Percentiles rank a stretch among this genome's conserved stretches.
Conservation (phyloP, 2,797 vertebrate species). For the Naso thynnoides region DNA sequence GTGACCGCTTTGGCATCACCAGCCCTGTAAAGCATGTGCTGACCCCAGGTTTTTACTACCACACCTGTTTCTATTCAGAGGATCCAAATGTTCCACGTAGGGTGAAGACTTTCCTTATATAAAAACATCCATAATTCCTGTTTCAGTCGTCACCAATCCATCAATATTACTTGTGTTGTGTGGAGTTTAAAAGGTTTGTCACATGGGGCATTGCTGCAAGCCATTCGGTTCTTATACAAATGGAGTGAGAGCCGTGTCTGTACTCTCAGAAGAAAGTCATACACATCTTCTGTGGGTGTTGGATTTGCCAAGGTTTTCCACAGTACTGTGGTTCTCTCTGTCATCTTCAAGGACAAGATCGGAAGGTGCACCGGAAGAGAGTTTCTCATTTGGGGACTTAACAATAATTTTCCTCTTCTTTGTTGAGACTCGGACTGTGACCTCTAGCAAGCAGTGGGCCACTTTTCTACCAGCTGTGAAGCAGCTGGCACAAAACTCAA, state of each 20-base stretch:
- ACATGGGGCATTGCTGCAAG: neutral
- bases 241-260: neutral
- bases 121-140: slow-evolving; percentile 19
- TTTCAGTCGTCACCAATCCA: slow-evolving; percentile 4
- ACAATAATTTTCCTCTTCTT: neutral
- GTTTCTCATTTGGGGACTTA: neutral
- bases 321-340: neutral
- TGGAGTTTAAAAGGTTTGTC: neutral
- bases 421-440: neutral
- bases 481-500: neutral
- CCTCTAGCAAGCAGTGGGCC: neutral
- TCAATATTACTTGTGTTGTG: neutral
- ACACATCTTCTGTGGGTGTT: neutral
- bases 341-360: slow-evolving; percentile 8
- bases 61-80: slow-evolving; percentile 78
- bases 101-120: slow-evolving; percentile 39
- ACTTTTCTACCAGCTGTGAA: neutral
- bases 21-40: slow-evolving; percentile 32
- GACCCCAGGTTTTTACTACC: slow-evolving; percentile 63
- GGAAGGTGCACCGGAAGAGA: neutral
- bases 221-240: neutral
- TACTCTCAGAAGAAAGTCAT: neutral
- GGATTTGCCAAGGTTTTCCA: neutral
- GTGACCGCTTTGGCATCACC: slow-evolving; percentile 19
- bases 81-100: slow-evolving; percentile 59